Base-by-base conservation (phyloP, 2,797 vertebrate species). In the Apogon hyalosoma region DNA sequence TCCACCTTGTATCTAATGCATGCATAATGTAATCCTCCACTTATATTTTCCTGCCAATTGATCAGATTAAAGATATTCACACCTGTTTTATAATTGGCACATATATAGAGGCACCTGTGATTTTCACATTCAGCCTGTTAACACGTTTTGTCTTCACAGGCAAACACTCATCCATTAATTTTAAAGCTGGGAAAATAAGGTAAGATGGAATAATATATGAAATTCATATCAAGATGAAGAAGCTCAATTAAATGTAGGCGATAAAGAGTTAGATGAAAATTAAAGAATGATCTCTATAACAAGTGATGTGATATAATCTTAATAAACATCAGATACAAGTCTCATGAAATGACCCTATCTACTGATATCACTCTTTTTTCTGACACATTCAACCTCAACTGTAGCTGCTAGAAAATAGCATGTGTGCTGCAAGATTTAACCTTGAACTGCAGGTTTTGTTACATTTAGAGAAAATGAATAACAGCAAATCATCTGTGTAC, bases 71-170 rank as follows among this genome's bases (percentile, higher is more conserved):
- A 47, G 36, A 15, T 0, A 0, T 12, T 59, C 38, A 24, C 45
- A 65, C 38, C 31, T 39, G 8, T 41, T 78, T 56, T 10, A 59
- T 60, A 52, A 39, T 36, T 31, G 4, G 4, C 28, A 60, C 11
- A 41, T 42, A n/a, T 3, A n/a, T 4, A 6, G 10, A 63, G 4
- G 3, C 28, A 60, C 38, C 42, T 63, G 56, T 14, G 46, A 68
- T 57, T 41, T 61, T 79, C 43, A 66, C 55, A 58, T 36, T 69
- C 47, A 4, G 33, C 19, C 36, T 55, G 31, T 61, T 41, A 49
- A 19, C 31, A 15, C 41, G 53, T 39, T 48, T 43, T 58, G 10
- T 48, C 18, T 54, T 64, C 46, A 55, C 51, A 72, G 40, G 66
- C 61, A 28, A 52, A 18, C 21, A 7, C 15, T 12, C 3, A 48